Evolutionary conservation across 2,888 invertebrate genomes (phyloP).

Genomic region (Argyra leucocephala): DNA sequence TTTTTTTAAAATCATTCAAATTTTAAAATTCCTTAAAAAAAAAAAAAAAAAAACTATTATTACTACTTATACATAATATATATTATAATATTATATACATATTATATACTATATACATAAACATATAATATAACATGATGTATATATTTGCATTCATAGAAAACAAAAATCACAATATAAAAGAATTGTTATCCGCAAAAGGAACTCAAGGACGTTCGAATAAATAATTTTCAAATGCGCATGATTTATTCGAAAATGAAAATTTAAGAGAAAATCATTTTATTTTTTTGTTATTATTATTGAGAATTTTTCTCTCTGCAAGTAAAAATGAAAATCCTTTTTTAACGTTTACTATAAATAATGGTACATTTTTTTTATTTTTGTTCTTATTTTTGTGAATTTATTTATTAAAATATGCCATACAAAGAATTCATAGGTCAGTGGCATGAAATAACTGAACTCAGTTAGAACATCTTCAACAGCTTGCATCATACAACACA

Average conservation of each 20-base stretch:
- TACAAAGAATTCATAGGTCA: not conserved
- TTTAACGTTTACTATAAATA: too few species aligned
- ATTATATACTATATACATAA: not conserved
- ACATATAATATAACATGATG: not conserved
- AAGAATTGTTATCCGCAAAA: conserved; percentile 2
- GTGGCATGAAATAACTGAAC: not conserved
- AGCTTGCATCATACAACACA: too few species aligned
- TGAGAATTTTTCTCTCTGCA: not conserved
- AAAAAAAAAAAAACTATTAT: too few species aligned
- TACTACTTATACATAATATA: too few species aligned
- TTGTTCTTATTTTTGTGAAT: too few species aligned
- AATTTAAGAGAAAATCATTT: not conserved
- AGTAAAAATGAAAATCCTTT: too few species aligned
- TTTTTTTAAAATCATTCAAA: too few species aligned
- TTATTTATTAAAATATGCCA: too few species aligned
- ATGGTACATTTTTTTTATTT: too few species aligned
- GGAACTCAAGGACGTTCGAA: not conserved
- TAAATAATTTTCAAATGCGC: not conserved
- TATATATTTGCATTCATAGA: not conserved
- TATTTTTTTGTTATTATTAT: not conserved
- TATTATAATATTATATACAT: not conserved
- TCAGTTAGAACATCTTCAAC: not conserved
- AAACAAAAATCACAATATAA: not conserved
- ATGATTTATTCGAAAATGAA: not conserved
- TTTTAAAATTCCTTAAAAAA: too few species aligned